These are phyloP conservation scores for Drosophila anceps DNA, from an alignment of 2,888 invertebrate genomes.

Conservation along the genomic window DNA sequence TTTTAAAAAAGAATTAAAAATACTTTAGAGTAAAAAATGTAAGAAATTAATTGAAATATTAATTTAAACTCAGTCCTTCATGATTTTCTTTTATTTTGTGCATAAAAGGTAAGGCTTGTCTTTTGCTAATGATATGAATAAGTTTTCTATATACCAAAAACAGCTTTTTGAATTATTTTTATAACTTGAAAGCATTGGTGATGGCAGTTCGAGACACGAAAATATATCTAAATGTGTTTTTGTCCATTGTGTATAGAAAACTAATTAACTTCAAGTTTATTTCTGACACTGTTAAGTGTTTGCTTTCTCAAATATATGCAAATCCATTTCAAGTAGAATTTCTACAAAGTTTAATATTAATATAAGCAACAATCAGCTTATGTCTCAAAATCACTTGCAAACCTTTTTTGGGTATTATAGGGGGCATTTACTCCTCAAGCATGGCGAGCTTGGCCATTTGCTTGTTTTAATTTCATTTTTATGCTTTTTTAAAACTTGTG, in stretches of 20 bases:
- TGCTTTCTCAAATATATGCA: too few relatives aligned
- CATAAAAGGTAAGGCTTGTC: too few relatives aligned
- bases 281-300: neutral
- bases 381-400: neutral
- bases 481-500: conserved; percentile 21
- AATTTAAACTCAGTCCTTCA: too few relatives aligned
- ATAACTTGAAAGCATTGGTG: too few relatives aligned
- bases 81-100: too few relatives aligned
- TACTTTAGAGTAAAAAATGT: too few relatives aligned
- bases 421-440: neutral
- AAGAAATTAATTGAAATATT: neutral
- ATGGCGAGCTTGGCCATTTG: neutral
- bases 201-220: neutral
- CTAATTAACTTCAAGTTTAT: neutral
- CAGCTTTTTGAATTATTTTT: too few relatives aligned
- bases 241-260: neutral
- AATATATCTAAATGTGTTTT: neutral
- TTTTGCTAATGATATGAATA: too few relatives aligned
- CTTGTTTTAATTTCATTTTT: conserved; percentile 16
- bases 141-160: too few relatives aligned
- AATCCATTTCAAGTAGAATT: neutral
- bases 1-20: too few relatives aligned
- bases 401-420: neutral
- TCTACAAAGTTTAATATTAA: neutral
- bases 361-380: neutral